These are phyloP conservation scores for Phyllostomus discolor DNA, from an alignment of 2,113 vertebrate species.

Conservation along the genomic window DNA sequence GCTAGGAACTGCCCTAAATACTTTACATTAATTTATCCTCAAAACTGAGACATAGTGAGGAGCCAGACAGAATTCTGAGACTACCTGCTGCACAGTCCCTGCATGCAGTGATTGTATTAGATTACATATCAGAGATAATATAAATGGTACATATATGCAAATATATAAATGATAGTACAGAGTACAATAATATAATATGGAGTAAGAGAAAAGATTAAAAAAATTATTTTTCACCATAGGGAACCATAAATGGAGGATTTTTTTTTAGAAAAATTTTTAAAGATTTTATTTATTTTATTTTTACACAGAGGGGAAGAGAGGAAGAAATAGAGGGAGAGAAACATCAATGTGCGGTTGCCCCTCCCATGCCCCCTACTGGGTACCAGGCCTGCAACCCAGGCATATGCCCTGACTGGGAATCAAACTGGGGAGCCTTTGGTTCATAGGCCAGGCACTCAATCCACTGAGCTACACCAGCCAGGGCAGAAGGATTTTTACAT, in stretches of 20 bases:
- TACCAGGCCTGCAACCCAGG: too few species aligned
- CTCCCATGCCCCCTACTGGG: too few species aligned
- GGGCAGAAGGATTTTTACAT: background rate
- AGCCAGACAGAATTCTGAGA: slow-evolving; percentile 12
- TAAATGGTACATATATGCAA: background rate
- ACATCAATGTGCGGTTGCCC: too few species aligned
- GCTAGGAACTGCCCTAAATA: background rate
- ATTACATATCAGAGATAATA: background rate
- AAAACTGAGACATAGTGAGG: slow-evolving; percentile 35
- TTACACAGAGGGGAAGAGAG: too few species aligned
- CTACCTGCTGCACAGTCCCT: background rate
- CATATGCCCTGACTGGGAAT: too few species aligned
- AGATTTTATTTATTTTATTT: too few species aligned
- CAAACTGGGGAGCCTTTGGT: too few species aligned
- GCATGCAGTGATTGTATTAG: background rate
- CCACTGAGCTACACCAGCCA: too few species aligned
- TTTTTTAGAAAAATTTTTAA: background rate
- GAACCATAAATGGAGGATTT: background rate
- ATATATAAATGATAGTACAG: background rate
- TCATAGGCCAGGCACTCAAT: too few species aligned
- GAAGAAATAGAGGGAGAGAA: too few species aligned
- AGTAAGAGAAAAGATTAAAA: slow-evolving; percentile 1
- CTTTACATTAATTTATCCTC: slow-evolving; percentile 15
- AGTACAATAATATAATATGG: slow-evolving; percentile 25
- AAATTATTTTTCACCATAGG: slow-evolving; percentile 10